Base-by-base conservation (phyloP, 2,888 invertebrate genomes). In the Drosophila fulvimacula region DNA sequence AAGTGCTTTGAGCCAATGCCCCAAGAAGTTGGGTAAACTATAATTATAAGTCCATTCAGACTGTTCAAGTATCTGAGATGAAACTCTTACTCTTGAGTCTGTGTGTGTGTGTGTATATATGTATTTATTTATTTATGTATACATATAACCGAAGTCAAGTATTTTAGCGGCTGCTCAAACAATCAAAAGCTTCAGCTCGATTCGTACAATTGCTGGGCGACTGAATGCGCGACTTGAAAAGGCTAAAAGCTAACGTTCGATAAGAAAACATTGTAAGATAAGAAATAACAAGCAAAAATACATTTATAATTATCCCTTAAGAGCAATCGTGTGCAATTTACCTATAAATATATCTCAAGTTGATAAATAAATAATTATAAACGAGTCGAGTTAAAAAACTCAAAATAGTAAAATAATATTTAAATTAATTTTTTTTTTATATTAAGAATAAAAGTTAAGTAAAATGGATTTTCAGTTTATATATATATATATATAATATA, bases 161-260 rank as follows among this genome's bases (percentile, higher is more conserved):
- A 39, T 32, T 72, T 57, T 55, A 51, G 51, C 58, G 56, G 55
- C 53, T 66, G 68, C 49, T 32, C 48, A 59, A 38, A 19, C 49
- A 52, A 49, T 67, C 59, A 24, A 42, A 57, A 57, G 11, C 46
- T 48, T 17, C 46, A 48, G 32, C 11, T 34, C 9, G 2, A 49
- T 15, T 32, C 17, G 32, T 36, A 24, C 15, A 24, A 24, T 60
- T 19, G 17, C 17, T 10, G 1, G n/a, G n/a, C n/a, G n/a, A n/a
- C n/a, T n/a, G n/a, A n/a, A n/a, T n/a, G n/a, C n/a, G n/a, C 32
- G 9, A 17, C 32, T 36, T 32, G 15, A 53, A 41, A 42, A 49
- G 19, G 19, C 30, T 32, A 19, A 49, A 27, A 48, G 46, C 30
- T n/a, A 30, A 48, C 46, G 48, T 19, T 48, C 48, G 48, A 32